Evolutionary conservation across 2,888 invertebrate species (phyloP), one percentile per base, ranked within the genome.

Genomic region (Leptinotarsa tumamoca): DNA sequence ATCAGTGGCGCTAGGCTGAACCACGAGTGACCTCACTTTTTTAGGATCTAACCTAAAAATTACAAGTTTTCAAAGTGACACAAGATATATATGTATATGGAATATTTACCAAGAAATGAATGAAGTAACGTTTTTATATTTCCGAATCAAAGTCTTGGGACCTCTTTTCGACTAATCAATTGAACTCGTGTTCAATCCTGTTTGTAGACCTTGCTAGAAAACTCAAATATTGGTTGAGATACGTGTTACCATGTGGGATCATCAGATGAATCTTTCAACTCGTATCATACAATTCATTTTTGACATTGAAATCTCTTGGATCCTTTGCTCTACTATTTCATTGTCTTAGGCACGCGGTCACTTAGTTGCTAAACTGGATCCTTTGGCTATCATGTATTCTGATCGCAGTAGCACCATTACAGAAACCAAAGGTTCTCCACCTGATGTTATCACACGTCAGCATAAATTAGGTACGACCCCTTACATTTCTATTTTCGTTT

Each of bases 361-460:
- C 91, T 94, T 96, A 90, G 95, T 96, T 86, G 96, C 97, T 83
- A 95, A 95, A 88, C 91, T 98, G 91, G 98, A 98, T 91, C 98
- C 98, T 83, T 93, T 98, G 89, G 95, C 95, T 91, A 96, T 98
- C 90, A 94, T 92, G 90, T 93, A 93, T 90, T 92, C 92, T 87
- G 88, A 88, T 81, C 85, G 90, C 76, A 85, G 82, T 27, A 87
- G 86, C 56, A 88, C 87, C 72, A 85, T 88, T 79, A 86, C 87
- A 63, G 87, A 91, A 84, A 89, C 90, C 84, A 90, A 89, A 84
- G 91, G 91, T 81, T 88, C 89, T 76, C 90, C 92, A 82, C 90
- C 90, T 75, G 90, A 91, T 85, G 89, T 92, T 86, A 92, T 93
- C 86, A 91, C 91, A 84, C 91, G 92, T 80, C 91, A 92, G 85